phyloP scores from a whole-genome alignment of 2,888 invertebrate genomes.

The Bruchidius siliquastri region DNA sequence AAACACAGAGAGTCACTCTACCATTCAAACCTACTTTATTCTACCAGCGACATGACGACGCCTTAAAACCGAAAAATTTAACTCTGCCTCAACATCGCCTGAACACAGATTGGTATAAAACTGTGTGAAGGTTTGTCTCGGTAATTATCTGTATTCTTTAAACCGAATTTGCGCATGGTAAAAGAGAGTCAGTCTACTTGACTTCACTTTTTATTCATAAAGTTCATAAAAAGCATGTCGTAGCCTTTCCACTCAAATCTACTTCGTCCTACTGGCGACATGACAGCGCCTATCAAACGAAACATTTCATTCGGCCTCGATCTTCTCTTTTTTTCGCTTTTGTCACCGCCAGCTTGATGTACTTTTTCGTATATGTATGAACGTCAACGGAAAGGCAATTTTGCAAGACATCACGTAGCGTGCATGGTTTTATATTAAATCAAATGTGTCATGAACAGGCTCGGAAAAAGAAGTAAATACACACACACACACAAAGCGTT shows the following conservation, averaged over 20 bases:
- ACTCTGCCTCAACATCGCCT: no score
- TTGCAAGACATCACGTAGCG: constrained; percentile 3
- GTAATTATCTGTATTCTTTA: no score
- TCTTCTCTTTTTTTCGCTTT: background rate
- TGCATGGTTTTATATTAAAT: constrained; percentile 29
- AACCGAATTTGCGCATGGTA: no score
- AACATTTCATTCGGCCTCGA: background rate
- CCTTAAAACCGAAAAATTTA: no score
- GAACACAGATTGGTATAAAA: no score
- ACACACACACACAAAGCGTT: constrained; percentile 16
- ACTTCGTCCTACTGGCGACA: background rate
- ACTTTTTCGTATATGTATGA: background rate
- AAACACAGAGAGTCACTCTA: no score
- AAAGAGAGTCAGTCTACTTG: no score
- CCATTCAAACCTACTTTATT: no score
- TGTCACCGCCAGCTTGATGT: background rate
- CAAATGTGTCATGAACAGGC: constrained; percentile 32
- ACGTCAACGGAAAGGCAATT: background rate
- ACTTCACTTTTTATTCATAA: no score
- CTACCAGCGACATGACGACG: no score
- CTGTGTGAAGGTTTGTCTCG: no score
- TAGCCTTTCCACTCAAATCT: background rate
- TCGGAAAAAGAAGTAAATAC: constrained; percentile 25
- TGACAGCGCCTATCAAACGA: background rate
- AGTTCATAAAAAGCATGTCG: no score